Percentiles rank a stretch among this genome's conserved stretches.
Conservation (phyloP, 2,797 vertebrate species). For the Trichosurus vulpecula region DNA sequence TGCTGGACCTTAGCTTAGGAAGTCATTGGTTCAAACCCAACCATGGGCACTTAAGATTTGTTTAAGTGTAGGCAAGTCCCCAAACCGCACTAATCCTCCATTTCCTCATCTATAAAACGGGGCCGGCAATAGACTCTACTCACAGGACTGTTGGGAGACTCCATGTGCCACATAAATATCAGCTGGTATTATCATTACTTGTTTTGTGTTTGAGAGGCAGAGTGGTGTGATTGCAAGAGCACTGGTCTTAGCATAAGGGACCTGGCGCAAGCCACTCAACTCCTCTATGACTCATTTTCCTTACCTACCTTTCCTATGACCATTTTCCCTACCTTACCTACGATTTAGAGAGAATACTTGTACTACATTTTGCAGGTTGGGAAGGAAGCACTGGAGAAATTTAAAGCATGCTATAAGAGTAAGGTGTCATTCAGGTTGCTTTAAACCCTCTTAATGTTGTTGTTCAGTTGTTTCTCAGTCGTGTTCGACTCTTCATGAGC, state of each 20-base stretch:
- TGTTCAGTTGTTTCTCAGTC: background rate
- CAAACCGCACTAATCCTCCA: background rate
- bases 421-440: background rate
- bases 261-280: background rate
- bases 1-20: background rate
- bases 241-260: background rate
- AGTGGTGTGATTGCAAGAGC: background rate
- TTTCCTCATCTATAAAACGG: background rate
- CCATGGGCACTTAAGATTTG: background rate
- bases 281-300: background rate
- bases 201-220: background rate
- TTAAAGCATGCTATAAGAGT: background rate
- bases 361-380: background rate
- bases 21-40: background rate
- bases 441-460: background rate
- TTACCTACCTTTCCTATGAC: background rate
- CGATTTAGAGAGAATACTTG: background rate
- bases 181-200: background rate
- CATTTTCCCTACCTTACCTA: background rate
- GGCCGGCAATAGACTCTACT: background rate
- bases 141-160: background rate
- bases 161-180: background rate
- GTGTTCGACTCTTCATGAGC: background rate
- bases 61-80: background rate
- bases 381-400: background rate